phyloP scores from a whole-genome alignment of 2,888 invertebrate species.

The Liposcelis brunnea region DNA sequence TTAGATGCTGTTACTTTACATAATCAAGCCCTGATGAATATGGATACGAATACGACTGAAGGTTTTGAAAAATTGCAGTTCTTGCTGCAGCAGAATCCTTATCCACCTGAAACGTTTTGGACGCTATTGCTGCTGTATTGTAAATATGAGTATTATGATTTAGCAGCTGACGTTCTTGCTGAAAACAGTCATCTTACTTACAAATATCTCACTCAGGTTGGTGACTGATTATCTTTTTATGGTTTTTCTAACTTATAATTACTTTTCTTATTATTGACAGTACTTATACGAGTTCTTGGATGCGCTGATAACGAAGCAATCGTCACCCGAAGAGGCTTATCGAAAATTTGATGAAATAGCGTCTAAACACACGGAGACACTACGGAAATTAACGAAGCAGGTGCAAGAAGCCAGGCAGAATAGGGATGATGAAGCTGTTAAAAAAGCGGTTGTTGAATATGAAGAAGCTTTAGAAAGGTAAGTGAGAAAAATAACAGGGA shows the following conservation, averaged over 20 bases:
- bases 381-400: conserved; percentile 82
- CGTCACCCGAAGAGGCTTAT: conserved; percentile 89
- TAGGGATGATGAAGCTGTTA: conserved; percentile 70
- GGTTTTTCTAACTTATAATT: no score
- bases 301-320: conserved; percentile 91
- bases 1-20: conserved; percentile 94
- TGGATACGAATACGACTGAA: conserved; percentile 73
- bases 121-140: conserved; percentile 89
- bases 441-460: conserved; percentile 79
- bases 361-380: conserved; percentile 71
- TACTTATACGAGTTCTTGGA: conserved; percentile 92
- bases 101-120: conserved; percentile 94
- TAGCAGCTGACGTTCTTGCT: conserved; percentile 94
- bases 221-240: no score
- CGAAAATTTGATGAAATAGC: conserved; percentile 90
- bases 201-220: conserved; percentile 77
- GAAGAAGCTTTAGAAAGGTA: conserved; percentile 69
- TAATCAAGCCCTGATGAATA: conserved; percentile 85
- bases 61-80: conserved; percentile 92
- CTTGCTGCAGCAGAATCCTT: conserved; percentile 85
- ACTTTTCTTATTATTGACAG: conserved; percentile 25
- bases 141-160: conserved; percentile 92
- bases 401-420: conserved; percentile 83
- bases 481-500: no score
- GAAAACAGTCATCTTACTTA: conserved; percentile 94